Evolutionary conservation across 2,888 invertebrate genomes (phyloP).

Genomic region (Chloroclystis v-ata): DNA sequence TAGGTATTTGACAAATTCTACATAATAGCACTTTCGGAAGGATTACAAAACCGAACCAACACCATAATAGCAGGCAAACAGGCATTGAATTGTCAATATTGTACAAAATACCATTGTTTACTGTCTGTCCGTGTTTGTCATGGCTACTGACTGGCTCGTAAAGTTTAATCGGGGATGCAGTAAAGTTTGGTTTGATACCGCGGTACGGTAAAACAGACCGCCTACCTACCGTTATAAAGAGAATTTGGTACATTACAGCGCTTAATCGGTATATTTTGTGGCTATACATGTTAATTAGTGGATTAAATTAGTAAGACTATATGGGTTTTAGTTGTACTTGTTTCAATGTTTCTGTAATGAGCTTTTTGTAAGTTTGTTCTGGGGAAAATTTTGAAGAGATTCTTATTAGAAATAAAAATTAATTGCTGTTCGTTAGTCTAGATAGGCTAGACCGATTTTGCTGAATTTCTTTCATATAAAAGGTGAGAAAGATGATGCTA

Average conservation of each 20-base stretch:
- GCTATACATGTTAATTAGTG: conserved; percentile 3
- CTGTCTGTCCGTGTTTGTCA: conserved; percentile 2
- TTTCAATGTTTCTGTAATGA: background rate
- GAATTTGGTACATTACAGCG: conserved; percentile 24
- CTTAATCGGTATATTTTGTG: conserved; percentile 8
- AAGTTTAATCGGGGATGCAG: conserved; percentile 15
- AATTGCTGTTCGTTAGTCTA: too few relatives aligned
- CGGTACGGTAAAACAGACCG: conserved; percentile 21
- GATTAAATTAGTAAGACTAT: background rate
- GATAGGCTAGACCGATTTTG: too few relatives aligned
- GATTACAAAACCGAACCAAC: background rate
- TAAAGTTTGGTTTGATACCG: conserved; percentile 17
- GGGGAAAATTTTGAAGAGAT: too few relatives aligned
- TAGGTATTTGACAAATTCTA: too few relatives aligned
- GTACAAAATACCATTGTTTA: conserved; percentile 1
- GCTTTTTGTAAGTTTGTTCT: too few relatives aligned
- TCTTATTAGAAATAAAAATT: too few relatives aligned
- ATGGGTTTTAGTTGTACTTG: too few relatives aligned
- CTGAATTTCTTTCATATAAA: too few relatives aligned
- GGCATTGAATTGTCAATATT: background rate
- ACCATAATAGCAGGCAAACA: background rate
- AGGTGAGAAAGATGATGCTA: too few relatives aligned
- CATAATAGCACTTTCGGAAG: background rate
- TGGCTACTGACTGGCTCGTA: conserved; percentile 9
- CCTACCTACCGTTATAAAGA: conserved; percentile 31